phyloP scores from a whole-genome alignment of 2,113 vertebrate species.

The Arizona elegans region DNA sequence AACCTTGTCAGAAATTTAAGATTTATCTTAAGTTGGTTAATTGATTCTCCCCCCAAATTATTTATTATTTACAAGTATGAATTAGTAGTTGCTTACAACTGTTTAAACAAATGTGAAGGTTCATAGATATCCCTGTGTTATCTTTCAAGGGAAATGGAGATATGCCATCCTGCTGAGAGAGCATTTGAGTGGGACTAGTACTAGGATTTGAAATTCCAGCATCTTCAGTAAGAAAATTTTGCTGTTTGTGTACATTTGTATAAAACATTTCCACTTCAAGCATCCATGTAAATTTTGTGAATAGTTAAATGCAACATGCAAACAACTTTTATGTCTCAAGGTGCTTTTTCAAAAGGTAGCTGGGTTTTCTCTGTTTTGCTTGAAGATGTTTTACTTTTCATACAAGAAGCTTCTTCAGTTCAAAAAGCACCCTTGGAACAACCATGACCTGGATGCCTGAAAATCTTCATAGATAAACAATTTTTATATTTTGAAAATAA shows the following conservation, averaged over 20 bases:
- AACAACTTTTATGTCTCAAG: neutral
- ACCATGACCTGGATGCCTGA: too few relatives aligned
- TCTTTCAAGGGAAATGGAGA: neutral
- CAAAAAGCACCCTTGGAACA: too few relatives aligned
- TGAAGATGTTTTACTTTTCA: too few relatives aligned
- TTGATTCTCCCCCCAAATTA: neutral
- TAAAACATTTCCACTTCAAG: too few relatives aligned
- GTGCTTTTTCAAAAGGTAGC: too few relatives aligned
- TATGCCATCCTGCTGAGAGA: neutral
- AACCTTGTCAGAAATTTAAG: neutral
- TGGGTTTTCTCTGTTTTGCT: too few relatives aligned
- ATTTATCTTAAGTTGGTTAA: neutral
- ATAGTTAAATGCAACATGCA: neutral
- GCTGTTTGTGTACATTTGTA: neutral
- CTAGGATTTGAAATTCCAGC: neutral
- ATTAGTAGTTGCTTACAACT: constrained; percentile 3
- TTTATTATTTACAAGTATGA: neutral
- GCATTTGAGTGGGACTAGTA: too few relatives aligned
- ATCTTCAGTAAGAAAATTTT: neutral
- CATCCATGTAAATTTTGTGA: neutral
- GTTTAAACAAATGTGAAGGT: neutral
- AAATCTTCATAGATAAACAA: too few relatives aligned
- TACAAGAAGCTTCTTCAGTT: too few relatives aligned
- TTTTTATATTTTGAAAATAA: neutral
- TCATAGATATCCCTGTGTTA: neutral